Conservation (phyloP, 2,113 vertebrate species). For the Indri indri region DNA sequence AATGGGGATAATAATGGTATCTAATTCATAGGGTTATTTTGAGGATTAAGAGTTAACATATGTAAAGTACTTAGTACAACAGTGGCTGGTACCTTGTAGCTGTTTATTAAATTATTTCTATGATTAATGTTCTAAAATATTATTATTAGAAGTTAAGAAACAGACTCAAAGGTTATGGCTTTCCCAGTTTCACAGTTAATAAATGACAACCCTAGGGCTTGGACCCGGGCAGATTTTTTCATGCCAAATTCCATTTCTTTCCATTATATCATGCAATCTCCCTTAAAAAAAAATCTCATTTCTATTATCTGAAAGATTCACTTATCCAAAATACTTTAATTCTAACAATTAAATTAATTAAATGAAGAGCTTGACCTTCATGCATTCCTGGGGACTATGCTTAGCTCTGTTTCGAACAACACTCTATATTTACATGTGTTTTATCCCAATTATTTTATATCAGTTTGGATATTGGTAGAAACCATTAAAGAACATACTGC, state of each 20-base stretch:
- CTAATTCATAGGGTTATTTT: background rate
- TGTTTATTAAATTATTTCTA: background rate
- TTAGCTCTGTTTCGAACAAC: background rate
- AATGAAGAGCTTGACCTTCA: background rate
- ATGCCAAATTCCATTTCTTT: background rate
- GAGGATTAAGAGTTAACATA: background rate
- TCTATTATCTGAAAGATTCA: background rate
- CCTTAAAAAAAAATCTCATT: background rate
- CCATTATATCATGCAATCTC: background rate
- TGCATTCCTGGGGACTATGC: background rate
- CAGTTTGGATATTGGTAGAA: background rate
- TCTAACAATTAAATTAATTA: background rate
- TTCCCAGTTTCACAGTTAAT: background rate
- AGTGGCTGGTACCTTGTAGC: background rate
- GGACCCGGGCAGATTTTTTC: background rate
- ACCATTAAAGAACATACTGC: background rate
- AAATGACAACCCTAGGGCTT: background rate
- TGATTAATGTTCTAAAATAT: background rate
- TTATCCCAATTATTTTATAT: background rate
- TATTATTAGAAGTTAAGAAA: background rate
- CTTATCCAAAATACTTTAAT: constrained; percentile 10
- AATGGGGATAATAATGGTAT: background rate
- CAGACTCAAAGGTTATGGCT: background rate
- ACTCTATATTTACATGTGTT: background rate
- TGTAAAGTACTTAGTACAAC: background rate